A percentile compares a stretch with the other conserved stretches of the same genome.
Evolutionary conservation across 2,888 invertebrate genomes (phyloP).

Genomic region (Volucella zonaria): DNA sequence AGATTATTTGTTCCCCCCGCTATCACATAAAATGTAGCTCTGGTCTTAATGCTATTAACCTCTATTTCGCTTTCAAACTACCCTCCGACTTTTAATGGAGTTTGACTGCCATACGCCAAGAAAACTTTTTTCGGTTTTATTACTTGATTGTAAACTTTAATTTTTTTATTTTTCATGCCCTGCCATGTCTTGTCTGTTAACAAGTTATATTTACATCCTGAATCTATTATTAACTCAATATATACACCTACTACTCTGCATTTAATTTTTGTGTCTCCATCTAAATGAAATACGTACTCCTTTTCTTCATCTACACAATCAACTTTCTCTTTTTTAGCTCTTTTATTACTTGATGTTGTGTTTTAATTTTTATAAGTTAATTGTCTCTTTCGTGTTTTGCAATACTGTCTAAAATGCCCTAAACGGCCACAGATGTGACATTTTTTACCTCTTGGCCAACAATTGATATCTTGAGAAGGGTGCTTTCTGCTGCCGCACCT

Average conservation of each 20-base stretch:
- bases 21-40: too few species aligned
- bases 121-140: constrained; percentile 22
- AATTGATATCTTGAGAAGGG: constrained; percentile 23
- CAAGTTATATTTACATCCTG: constrained; percentile 23
- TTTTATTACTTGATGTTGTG: constrained; percentile 18
- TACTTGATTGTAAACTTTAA: constrained; percentile 8
- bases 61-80: too few species aligned
- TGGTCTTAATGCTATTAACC: too few species aligned
- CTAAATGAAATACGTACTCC: constrained; percentile 30
- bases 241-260: constrained; percentile 22
- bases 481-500: constrained; percentile 33
- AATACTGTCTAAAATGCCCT: constrained; percentile 6
- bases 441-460: constrained; percentile 29
- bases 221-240: constrained; percentile 1
- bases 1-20: too few species aligned
- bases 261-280: constrained; percentile 16
- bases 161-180: constrained; percentile 10
- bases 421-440: constrained; percentile 19
- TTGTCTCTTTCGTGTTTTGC: too few species aligned
- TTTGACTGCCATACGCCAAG: neutral
- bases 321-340: constrained; percentile 8
- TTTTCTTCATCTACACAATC: constrained; percentile 23
- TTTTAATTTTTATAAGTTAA: neutral
- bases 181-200: constrained; percentile 25
- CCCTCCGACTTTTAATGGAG: too few species aligned